Evolutionary conservation across 2,113 vertebrate genomes (phyloP).

Genomic region (Pantherophis guttatus): DNA sequence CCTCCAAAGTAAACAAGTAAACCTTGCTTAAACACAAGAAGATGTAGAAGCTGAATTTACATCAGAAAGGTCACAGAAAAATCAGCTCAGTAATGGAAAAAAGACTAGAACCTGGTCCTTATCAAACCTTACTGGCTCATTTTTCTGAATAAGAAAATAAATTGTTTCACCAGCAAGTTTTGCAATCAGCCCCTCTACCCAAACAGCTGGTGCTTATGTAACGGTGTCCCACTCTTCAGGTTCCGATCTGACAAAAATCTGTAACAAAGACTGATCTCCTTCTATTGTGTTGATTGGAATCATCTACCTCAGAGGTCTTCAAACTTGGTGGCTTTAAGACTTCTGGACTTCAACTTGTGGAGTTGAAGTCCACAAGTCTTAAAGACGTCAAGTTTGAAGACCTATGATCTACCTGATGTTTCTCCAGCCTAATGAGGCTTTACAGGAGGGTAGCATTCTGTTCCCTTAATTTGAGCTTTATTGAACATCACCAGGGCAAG

Average conservation of each 20-base stretch:
- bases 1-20: not conserved
- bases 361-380: too few species aligned
- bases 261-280: not conserved
- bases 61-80: not conserved
- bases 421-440: not conserved
- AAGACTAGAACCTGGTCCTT: not conserved
- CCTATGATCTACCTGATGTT: not conserved
- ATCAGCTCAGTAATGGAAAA: not conserved
- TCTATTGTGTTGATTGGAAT: not conserved
- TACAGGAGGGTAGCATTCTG: not conserved
- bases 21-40: slow-evolving; percentile 1
- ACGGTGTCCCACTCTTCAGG: not conserved
- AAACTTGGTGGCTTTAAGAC: too few species aligned
- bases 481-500: not conserved
- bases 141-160: not conserved
- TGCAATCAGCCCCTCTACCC: not conserved
- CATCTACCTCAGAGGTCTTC: not conserved
- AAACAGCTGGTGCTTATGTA: not conserved
- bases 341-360: too few species aligned
- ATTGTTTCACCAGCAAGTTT: not conserved
- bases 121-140: not conserved
- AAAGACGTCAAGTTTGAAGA: too few species aligned
- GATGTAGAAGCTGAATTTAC: not conserved
- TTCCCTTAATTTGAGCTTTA: not conserved
- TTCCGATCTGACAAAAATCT: not conserved